Evolutionary conservation across 1,140 invertebrate species (phyloP).

Genomic region (Drosophila ercepeae): DNA sequence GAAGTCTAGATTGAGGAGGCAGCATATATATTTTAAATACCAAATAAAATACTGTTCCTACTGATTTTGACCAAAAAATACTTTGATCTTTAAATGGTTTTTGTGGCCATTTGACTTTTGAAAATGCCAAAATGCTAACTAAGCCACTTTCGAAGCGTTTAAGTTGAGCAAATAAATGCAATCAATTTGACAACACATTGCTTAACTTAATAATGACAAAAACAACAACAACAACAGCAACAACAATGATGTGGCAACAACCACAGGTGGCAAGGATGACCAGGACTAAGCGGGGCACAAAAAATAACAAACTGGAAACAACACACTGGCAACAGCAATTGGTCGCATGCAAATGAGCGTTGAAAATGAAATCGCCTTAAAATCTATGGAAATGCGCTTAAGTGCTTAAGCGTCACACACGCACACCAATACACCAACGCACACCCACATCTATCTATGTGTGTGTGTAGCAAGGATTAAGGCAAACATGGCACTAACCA

Average conservation of each 20-base stretch:
- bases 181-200: conserved; percentile 45
- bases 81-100: neutral
- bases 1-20: neutral
- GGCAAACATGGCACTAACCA: conserved; percentile 58
- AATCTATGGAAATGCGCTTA: conserved; percentile 74
- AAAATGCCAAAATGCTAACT: conserved; percentile 41
- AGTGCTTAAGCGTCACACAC: conserved; percentile 53
- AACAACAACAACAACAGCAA: too few relatives aligned
- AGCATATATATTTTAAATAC: neutral
- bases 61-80: neutral
- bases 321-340: conserved; percentile 30
- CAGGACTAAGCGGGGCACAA: conserved; percentile 4
- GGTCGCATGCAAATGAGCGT: conserved; percentile 67
- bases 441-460: conserved; percentile 10
- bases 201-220: conserved; percentile 44
- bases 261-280: neutral
- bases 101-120: conserved; percentile 20
- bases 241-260: neutral
- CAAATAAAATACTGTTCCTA: too few relatives aligned
- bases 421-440: conserved; percentile 5
- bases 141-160: conserved; percentile 44
- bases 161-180: conserved; percentile 47
- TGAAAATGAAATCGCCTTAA: conserved; percentile 65
- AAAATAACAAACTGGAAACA: neutral
- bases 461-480: conserved; percentile 49